These are phyloP conservation scores for Drosophila meridiana DNA, from an alignment of 2,888 invertebrate species.

Conservation along the genomic window DNA sequence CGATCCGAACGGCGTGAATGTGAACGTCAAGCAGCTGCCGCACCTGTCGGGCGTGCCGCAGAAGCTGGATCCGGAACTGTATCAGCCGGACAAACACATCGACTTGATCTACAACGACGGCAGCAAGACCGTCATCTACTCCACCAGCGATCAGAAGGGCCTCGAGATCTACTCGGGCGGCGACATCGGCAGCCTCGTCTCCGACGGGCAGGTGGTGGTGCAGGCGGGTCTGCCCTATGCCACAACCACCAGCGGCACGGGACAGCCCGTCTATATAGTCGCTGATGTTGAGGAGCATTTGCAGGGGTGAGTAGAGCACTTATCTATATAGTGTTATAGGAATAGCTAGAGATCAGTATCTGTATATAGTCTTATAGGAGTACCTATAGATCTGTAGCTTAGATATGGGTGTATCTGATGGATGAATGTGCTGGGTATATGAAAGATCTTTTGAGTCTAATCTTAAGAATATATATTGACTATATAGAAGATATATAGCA, in stretches of 20 bases:
- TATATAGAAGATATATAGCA: neutral
- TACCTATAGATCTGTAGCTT: neutral
- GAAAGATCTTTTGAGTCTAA: neutral
- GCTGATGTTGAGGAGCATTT: slow-evolving; percentile 84
- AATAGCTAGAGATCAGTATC: too few relatives aligned
- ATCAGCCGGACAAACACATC: slow-evolving; percentile 87
- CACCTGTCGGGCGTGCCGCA: slow-evolving; percentile 83
- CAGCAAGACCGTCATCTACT: slow-evolving; percentile 93
- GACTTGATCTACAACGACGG: slow-evolving; percentile 94
- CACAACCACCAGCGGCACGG: slow-evolving; percentile 80
- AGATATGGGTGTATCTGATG: neutral
- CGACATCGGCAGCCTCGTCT: slow-evolving; percentile 84
- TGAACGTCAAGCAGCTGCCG: slow-evolving; percentile 83
- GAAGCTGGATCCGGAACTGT: slow-evolving; percentile 85
- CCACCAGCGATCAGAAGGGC: slow-evolving; percentile 91
- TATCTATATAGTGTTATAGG: too few relatives aligned
- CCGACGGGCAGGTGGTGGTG: slow-evolving; percentile 85
- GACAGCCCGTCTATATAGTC: slow-evolving; percentile 85
- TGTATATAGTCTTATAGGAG: too few relatives aligned
- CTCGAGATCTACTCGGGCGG: slow-evolving; percentile 88
- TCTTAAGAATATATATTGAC: neutral
- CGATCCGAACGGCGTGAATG: slow-evolving; percentile 84
- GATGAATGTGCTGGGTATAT: neutral
- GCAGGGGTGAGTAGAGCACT: slow-evolving; percentile 81
- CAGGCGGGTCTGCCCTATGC: slow-evolving; percentile 85